phyloP scores from a whole-genome alignment of 2,888 invertebrate species.

The Epirrhoe tristata region DNA sequence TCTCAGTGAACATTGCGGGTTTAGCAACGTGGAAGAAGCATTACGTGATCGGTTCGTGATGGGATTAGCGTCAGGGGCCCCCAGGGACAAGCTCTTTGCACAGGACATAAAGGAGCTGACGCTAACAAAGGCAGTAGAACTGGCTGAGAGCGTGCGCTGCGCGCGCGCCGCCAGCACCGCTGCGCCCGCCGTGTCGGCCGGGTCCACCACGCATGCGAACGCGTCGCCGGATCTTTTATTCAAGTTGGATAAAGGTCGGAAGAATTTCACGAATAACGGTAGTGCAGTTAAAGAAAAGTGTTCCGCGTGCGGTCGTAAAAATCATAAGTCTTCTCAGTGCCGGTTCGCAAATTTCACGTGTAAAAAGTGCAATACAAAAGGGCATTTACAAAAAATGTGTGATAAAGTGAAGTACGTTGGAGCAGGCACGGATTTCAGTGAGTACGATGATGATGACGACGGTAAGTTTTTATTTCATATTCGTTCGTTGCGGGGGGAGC shows the following conservation, averaged over 20 bases:
- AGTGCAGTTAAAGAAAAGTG: conserved; percentile 7
- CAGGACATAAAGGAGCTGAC: conserved; percentile 41
- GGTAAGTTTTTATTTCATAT: conserved; percentile 25
- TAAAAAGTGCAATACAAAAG: conserved; percentile 19
- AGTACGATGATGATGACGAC: conserved; percentile 2
- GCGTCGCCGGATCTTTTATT: conserved; percentile 1
- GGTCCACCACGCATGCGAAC: neutral
- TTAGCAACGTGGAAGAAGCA: conserved; percentile 34
- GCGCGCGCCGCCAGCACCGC: conserved; percentile 35
- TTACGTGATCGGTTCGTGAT: conserved; percentile 43
- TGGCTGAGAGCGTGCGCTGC: conserved; percentile 44
- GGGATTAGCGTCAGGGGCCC: conserved; percentile 45
- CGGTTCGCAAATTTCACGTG: conserved; percentile 16
- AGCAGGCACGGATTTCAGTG: conserved; percentile 1
- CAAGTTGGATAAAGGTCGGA: conserved; percentile 8
- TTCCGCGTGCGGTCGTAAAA: conserved; percentile 17
- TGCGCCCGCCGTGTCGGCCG: conserved; percentile 1
- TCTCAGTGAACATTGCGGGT: conserved; percentile 40
- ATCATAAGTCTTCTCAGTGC: conserved; percentile 18
- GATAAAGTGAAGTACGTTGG: conserved; percentile 8
- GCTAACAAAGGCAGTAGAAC: conserved; percentile 43
- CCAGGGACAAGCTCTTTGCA: conserved; percentile 43
- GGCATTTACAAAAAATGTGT: conserved; percentile 20
- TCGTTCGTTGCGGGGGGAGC: conserved; percentile 31
- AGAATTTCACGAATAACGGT: neutral